These are phyloP conservation scores for Lutraria rhynchaena DNA, from an alignment of 1,140 invertebrate species.

Conservation along the genomic window DNA sequence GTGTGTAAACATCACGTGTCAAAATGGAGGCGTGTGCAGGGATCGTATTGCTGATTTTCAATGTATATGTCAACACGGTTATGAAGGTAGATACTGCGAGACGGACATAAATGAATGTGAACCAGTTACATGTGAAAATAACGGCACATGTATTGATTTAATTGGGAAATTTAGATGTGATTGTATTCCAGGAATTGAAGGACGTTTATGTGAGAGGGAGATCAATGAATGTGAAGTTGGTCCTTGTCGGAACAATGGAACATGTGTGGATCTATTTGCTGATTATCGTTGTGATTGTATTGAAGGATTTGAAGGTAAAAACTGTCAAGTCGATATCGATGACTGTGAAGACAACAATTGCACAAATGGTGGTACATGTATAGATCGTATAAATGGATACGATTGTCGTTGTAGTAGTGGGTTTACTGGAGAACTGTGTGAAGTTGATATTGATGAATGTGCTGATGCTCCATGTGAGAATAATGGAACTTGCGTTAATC, in stretches of 20 bases:
- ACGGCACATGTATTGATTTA: slow-evolving; percentile 35
- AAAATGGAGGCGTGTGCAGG: slow-evolving; percentile 61
- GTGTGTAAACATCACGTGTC: slow-evolving; percentile 85
- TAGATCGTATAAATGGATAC: slow-evolving; percentile 38
- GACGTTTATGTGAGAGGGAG: slow-evolving; percentile 17
- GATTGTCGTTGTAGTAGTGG: slow-evolving; percentile 41
- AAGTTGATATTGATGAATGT: slow-evolving; percentile 60
- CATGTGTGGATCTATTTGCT: slow-evolving; percentile 5
- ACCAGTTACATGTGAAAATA: slow-evolving; percentile 82
- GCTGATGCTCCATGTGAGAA: slow-evolving; percentile 93
- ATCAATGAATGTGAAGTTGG: slow-evolving; percentile 28
- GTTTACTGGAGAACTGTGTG: slow-evolving; percentile 43
- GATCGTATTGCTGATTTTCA: slow-evolving; percentile 78
- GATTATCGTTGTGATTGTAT: slow-evolving; percentile 13
- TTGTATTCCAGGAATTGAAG: slow-evolving; percentile 29
- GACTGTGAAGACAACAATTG: slow-evolving; percentile 18
- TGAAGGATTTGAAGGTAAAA: slow-evolving; percentile 11
- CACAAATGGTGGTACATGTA: slow-evolving; percentile 50
- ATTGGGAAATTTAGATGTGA: slow-evolving; percentile 31
- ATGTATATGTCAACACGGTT: slow-evolving; percentile 64
- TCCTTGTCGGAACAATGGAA: not conserved
- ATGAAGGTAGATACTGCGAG: slow-evolving; percentile 85
- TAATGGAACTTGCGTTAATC: slow-evolving; percentile 74
- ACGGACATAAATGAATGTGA: slow-evolving; percentile 50
- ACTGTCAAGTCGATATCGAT: slow-evolving; percentile 29